Base-by-base conservation (phyloP, 2,113 vertebrate species). In the Bothrops jararaca region DNA sequence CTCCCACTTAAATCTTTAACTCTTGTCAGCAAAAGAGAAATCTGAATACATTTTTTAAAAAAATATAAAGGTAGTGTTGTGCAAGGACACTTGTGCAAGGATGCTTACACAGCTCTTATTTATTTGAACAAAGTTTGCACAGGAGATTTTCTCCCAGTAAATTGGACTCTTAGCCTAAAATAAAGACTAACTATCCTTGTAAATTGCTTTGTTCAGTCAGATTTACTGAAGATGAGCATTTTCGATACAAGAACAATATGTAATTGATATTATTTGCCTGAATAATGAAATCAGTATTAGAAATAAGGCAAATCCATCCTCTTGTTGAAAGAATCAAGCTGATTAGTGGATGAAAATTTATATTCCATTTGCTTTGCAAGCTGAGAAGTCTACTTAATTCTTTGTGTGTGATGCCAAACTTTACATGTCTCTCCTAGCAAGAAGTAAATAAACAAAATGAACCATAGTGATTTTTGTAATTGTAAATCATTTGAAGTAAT, bases 401-500 rank as follows among this genome's bases (percentile, higher is more conserved):
- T 89, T 58, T 50, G 42, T 18, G 4, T 24, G 24, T 85, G 50
- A 89, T 89, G 74, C 42, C 45, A 52, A 86, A 85, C 57, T 20
- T 15, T 52, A 85, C 52, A 23, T 69, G 1, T 58, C 48, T 92
- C 86, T 69, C 48, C 86, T 92, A 64, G 60, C 56, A 34, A 50
- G 9, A 9, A 57, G 50, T 54, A 9, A 57, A 56, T 89, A 89
- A 89, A 53, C 22, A 89, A 57, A 29, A 58, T 86, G 18, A 58
- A 92, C 11, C 12, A 85, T 60, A 85, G 11, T 52, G 42, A 29
- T 60, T 45, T 54, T 53, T 22, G 13, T 80, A 11, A 54, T 29
- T 50, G n/a, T 26, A 15, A 93, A 64, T 56, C n/a, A 85, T 90
- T 90, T 86, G 74, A 92, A 92, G 39, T 74, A 92, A 58, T 54